Evolutionary conservation across 2,888 invertebrate genomes (phyloP).

Genomic region (Morpho achilles): DNA sequence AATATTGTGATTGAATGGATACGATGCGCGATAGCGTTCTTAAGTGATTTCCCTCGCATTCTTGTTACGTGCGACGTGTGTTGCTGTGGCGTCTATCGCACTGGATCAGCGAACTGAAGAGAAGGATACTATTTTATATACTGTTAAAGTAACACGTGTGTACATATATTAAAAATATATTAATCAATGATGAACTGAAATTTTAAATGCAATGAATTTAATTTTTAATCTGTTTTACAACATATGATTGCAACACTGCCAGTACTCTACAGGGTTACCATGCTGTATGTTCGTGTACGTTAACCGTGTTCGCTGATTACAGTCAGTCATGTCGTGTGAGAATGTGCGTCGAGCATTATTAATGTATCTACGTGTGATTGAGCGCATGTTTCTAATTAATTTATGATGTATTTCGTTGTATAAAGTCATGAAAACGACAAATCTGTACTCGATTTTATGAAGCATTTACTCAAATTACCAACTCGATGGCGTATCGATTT

Average conservation of each 20-base stretch:
- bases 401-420: conserved; percentile 53
- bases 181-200: too few species aligned
- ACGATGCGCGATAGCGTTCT: conserved; percentile 51
- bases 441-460: conserved; percentile 38
- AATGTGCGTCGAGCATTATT: conserved; percentile 60
- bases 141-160: too few species aligned
- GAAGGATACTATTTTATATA: too few species aligned
- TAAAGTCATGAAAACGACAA: conserved; percentile 52
- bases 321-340: conserved; percentile 39
- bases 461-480: conserved; percentile 53
- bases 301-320: conserved; percentile 40
- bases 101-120: conserved; percentile 28
- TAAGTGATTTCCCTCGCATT: conserved; percentile 57
- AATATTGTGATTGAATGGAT: conserved; percentile 62
- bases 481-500: conserved; percentile 39
- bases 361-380: conserved; percentile 58
- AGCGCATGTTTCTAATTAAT: conserved; percentile 53
- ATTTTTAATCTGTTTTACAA: too few species aligned
- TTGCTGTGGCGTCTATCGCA: conserved; percentile 18
- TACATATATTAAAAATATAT: too few species aligned
- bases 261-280: conserved; percentile 19
- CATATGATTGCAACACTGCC: conserved; percentile 13
- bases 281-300: not conserved
- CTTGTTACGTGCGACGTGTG: conserved; percentile 40
- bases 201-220: not conserved